Base-by-base conservation (phyloP, 2,888 invertebrate species). In the Hybos culiciformis region DNA sequence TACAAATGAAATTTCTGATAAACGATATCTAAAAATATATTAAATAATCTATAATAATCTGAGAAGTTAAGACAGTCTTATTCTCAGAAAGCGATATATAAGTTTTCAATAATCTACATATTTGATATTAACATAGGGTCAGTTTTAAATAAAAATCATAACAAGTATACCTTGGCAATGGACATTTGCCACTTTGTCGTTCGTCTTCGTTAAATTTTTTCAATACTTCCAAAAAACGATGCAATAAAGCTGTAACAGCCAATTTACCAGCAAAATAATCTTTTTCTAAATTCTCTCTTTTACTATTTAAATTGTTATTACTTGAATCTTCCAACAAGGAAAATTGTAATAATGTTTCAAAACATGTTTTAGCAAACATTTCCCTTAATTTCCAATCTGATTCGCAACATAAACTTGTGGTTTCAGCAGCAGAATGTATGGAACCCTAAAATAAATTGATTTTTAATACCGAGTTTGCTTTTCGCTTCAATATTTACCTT, bases 1-100 rank as follows among this genome's bases (percentile, higher is more conserved):
- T 20, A 94, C 94, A 67, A 94, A 94, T 39, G 92, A 90, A 65
- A 96, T 91, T 70, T 96, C 94, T 4, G 93, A 90, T 48, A 94
- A 71, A 48, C 93, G 77, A 61, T 92, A 90, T 68, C 93, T 91
- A 37, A 2, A 50, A 50, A 20, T 34, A 12, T 23, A 26, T 14
- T 3, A 38, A 39, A 19, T 19, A 31, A 14, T 11, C n/a, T n/a
- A n/a, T n/a, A n/a, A n/a, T n/a, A n/a, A n/a, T n/a, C n/a, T n/a
- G n/a, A n/a, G n/a, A n/a, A n/a, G n/a, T n/a, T n/a, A n/a, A n/a
- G n/a, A n/a, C n/a, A n/a, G n/a, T n/a, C n/a, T n/a, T n/a, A n/a
- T n/a, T n/a, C n/a, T n/a, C n/a, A n/a, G n/a, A n/a, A n/a, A n/a
- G n/a, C n/a, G n/a, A n/a, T n/a, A n/a, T n/a, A n/a, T n/a, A n/a